Evolutionary conservation across 2,888 invertebrate species (phyloP).

Genomic region (Ichneumon xanthorius): DNA sequence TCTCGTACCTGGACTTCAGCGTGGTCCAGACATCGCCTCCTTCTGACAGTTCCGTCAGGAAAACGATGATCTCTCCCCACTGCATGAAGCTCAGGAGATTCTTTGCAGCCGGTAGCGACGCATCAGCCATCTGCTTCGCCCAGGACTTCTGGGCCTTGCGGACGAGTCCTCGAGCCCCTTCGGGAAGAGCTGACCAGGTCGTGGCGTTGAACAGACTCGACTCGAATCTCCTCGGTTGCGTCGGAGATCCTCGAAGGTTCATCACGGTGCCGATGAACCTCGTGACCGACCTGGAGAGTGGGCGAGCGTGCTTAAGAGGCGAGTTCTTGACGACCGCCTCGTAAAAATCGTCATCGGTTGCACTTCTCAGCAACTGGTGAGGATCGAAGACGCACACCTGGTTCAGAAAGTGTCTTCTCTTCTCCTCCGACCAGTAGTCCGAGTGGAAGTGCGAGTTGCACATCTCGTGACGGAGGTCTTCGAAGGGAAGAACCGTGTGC

Average conservation of each 20-base stretch:
- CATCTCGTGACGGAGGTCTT: conserved; percentile 72
- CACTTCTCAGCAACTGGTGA: conserved; percentile 75
- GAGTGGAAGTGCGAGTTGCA: conserved; percentile 74
- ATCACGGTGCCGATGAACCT: conserved; percentile 71
- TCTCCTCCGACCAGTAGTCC: conserved; percentile 74
- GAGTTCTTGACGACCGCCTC: conserved; percentile 63
- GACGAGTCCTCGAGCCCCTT: conserved; percentile 73
- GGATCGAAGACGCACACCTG: conserved; percentile 80
- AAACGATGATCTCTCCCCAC: conserved; percentile 41
- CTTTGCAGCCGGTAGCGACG: conserved; percentile 13
- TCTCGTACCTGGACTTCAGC: conserved; percentile 74
- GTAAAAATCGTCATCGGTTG: conserved; percentile 77
- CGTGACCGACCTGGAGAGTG: conserved; percentile 71
- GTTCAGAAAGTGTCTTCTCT: conserved; percentile 73
- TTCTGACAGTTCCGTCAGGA: conserved; percentile 71
- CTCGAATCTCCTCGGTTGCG: conserved; percentile 49
- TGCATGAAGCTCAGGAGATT: conserved; percentile 49
- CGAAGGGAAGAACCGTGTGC: conserved; percentile 50
- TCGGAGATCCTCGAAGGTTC: conserved; percentile 57
- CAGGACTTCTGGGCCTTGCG: conserved; percentile 72
- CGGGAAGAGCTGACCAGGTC: conserved; percentile 76
- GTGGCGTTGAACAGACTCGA: conserved; percentile 78
- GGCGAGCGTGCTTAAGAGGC: conserved; percentile 62
- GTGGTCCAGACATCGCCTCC: conserved; percentile 81
- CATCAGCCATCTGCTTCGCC: conserved; percentile 67